phyloP scores from a whole-genome alignment of 2,797 vertebrate genomes.

The Danio kyathit region DNA sequence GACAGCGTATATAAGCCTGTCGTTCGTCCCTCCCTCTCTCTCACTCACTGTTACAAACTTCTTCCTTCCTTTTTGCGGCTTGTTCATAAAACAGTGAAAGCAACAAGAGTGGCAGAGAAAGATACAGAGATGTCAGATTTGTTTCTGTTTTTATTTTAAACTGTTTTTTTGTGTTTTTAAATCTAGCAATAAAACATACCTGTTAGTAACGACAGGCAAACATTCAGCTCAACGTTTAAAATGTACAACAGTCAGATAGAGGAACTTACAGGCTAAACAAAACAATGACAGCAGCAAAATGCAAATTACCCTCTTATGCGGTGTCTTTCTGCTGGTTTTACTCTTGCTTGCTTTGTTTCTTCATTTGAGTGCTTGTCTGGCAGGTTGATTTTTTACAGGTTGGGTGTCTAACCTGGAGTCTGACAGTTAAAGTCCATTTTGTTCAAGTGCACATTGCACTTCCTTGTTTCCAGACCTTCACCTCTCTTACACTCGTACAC shows the following conservation, averaged over 20 bases:
- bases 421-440: constrained; percentile 63
- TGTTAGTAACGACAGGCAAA: neutral
- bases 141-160: neutral
- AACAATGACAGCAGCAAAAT: neutral
- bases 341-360: neutral
- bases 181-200: neutral
- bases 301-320: neutral
- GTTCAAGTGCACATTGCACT: constrained; percentile 72
- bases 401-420: neutral
- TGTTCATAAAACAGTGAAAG: constrained; percentile 89
- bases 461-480: constrained; percentile 73
- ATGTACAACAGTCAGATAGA: neutral
- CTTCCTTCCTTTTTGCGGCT: constrained; percentile 83
- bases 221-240: neutral
- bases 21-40: constrained; percentile 62
- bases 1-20: constrained; percentile 56
- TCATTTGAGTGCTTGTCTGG: constrained; percentile 4
- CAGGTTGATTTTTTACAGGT: neutral
- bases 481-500: neutral
- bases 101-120: constrained; percentile 56
- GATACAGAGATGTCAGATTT: neutral
- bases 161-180: neutral
- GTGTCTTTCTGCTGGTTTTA: constrained; percentile 6
- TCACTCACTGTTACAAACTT: constrained; percentile 60
- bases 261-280: constrained; percentile 19